Conservation (phyloP, 2,888 invertebrate species). For the Celastrina argiolus region DNA sequence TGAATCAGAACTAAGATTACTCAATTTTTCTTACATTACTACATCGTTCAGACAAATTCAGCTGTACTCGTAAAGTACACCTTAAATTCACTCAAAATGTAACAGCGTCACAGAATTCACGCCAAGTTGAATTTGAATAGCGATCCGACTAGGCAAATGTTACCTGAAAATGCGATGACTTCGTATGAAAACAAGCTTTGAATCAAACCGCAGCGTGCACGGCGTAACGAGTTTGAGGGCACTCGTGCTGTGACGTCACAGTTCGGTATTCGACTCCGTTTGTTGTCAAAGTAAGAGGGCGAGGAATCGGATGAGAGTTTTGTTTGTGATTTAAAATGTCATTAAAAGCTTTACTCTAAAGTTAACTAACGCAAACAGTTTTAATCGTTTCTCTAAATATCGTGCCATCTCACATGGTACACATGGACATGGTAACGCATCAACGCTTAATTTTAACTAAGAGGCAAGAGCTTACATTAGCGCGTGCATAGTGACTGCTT, state of each 20-base stretch:
- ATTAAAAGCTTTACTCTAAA: background rate
- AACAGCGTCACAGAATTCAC: background rate
- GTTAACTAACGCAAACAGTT: too few relatives aligned
- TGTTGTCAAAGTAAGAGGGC: background rate
- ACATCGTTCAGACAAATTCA: too few relatives aligned
- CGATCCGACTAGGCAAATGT: background rate
- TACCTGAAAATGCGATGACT: conserved; percentile 14
- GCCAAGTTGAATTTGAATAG: conserved; percentile 5
- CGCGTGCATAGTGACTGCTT: too few relatives aligned
- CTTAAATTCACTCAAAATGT: background rate
- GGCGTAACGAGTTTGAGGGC: background rate
- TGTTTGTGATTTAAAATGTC: background rate
- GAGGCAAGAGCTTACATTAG: too few relatives aligned
- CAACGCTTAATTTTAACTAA: too few relatives aligned
- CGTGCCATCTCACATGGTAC: too few relatives aligned
- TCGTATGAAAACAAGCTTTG: background rate
- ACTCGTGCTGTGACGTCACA: background rate
- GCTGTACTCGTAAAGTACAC: background rate
- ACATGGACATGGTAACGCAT: too few relatives aligned
- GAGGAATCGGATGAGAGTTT: background rate
- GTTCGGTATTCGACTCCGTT: background rate
- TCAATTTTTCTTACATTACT: too few relatives aligned
- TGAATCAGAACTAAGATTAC: too few relatives aligned
- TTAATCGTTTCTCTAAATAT: too few relatives aligned
- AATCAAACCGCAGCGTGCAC: conserved; percentile 1